A percentile compares a stretch with the other conserved stretches of the same genome.
phyloP scores from a whole-genome alignment of 2,797 vertebrate genomes.

The Kryptopterus vitreolus region DNA sequence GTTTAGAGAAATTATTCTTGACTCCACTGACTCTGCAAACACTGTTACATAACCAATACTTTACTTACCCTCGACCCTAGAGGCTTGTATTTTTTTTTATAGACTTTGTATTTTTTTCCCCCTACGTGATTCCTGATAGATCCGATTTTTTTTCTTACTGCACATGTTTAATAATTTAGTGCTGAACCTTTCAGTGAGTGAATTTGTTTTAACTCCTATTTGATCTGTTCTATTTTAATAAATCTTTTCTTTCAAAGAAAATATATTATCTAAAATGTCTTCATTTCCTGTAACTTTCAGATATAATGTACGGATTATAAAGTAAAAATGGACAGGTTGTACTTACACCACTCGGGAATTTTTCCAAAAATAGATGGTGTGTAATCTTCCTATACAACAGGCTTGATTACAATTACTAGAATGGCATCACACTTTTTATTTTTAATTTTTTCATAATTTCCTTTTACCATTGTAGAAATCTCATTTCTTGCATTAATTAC shows the following conservation, averaged over 20 bases:
- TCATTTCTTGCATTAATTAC: no score
- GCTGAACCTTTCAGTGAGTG: slow-evolving; percentile 27
- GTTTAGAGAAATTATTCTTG: slow-evolving; percentile 37
- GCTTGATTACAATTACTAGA: no score
- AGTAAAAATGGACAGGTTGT: no score
- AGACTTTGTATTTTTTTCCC: slow-evolving; percentile 5
- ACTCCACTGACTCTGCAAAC: slow-evolving; percentile 44
- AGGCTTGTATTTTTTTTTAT: no score
- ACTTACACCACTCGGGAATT: no score
- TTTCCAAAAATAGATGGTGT: no score
- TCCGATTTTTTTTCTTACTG: slow-evolving; percentile 30
- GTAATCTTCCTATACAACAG: no score
- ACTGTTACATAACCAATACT: slow-evolving; percentile 59
- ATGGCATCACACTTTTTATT: no score
- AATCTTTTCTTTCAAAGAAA: slow-evolving; percentile 13
- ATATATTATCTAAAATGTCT: background rate
- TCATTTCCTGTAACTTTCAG: background rate
- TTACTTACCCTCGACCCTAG: slow-evolving; percentile 29
- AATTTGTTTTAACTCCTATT: background rate
- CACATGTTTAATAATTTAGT: slow-evolving; percentile 61
- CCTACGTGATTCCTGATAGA: slow-evolving; percentile 6
- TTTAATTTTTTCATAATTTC: no score
- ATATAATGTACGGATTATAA: background rate
- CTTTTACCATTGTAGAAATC: no score
- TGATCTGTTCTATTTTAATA: background rate